Percentiles rank a stretch among this genome's conserved stretches.
phyloP scores from a whole-genome alignment of 2,797 vertebrate genomes.

The Onychomys leucogaster region DNA sequence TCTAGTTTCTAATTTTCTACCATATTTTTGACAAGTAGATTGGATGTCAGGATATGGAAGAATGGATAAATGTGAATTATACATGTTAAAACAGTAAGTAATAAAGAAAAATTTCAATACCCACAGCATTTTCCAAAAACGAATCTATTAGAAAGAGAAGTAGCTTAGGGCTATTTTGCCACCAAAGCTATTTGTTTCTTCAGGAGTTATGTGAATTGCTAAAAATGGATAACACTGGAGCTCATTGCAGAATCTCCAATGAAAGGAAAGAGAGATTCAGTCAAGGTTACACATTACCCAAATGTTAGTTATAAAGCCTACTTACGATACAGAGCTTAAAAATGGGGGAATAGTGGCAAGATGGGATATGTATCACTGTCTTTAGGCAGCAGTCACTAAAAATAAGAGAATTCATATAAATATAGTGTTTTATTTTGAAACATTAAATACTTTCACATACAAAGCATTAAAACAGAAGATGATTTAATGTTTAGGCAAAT shows the following conservation, averaged over 20 bases:
- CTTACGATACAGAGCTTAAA: background rate
- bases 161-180: conserved; percentile 71
- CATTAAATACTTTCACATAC: background rate
- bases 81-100: conserved; percentile 18
- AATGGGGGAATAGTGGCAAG: background rate
- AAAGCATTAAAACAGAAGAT: background rate
- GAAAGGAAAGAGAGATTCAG: conserved; percentile 4
- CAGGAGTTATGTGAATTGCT: conserved; percentile 69
- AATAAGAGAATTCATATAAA: background rate
- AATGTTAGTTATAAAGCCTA: conserved; percentile 2
- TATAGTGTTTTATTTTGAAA: background rate
- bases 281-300: conserved; percentile 63
- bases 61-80: background rate
- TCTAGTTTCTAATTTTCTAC: background rate
- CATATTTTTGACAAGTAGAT: background rate
- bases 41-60: background rate
- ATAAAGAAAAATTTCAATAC: conserved; percentile 27
- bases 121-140: background rate
- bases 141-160: conserved; percentile 60
- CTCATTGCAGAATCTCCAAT: conserved; percentile 60
- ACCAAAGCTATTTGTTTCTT: conserved; percentile 65
- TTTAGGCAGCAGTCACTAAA: background rate
- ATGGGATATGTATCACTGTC: background rate
- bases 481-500: background rate
- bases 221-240: conserved; percentile 11